Evolutionary conservation across 2,113 vertebrate genomes (phyloP).

Genomic region (Serinus canaria): DNA sequence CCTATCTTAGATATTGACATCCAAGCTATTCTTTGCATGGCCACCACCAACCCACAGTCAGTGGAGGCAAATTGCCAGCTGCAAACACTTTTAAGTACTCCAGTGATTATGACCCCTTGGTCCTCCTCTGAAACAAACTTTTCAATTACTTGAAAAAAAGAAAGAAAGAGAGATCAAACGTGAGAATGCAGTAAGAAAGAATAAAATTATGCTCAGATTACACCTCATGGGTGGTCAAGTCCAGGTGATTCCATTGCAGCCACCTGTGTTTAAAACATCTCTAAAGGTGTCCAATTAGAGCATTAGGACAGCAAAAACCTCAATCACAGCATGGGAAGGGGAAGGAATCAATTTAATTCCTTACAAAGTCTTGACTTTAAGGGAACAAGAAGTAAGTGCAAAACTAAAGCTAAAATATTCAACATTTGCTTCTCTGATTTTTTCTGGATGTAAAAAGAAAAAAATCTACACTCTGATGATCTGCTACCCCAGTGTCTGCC

Average conservation of each 20-base stretch:
- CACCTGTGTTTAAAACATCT: background rate
- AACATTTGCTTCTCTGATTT: background rate
- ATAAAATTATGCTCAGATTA: background rate
- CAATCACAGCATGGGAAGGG: rapidly evolving
- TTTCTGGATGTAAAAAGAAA: background rate
- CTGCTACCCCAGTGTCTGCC: background rate
- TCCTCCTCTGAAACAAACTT: background rate
- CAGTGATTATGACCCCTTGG: background rate
- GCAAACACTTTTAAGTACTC: background rate
- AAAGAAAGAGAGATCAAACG: background rate
- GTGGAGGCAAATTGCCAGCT: background rate
- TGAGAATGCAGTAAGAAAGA: background rate
- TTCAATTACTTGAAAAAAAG: background rate
- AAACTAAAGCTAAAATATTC: background rate
- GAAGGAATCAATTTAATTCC: background rate
- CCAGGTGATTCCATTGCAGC: background rate
- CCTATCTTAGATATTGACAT: background rate
- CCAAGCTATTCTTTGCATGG: background rate
- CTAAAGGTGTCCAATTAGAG: background rate
- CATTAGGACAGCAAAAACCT: background rate
- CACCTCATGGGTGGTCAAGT: background rate
- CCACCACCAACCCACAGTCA: background rate
- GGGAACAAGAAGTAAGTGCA: background rate
- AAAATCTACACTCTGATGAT: background rate
- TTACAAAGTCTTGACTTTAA: background rate